Conservation (phyloP, 2,113 vertebrate species). For the Hepsetus odoe region DNA sequence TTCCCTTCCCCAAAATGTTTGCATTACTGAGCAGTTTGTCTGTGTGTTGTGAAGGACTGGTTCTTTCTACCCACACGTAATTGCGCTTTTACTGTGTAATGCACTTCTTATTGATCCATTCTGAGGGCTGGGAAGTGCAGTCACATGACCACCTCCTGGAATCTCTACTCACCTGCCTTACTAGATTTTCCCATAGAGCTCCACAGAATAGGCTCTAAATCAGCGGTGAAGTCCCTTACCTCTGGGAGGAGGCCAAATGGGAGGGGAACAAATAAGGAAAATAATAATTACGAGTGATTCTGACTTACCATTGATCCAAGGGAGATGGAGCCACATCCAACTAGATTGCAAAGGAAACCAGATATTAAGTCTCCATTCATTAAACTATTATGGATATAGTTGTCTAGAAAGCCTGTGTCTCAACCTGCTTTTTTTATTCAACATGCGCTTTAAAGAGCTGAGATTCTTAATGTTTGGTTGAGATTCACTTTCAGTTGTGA, state of each 20-base stretch:
- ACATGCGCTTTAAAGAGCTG: background rate
- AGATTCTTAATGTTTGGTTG: background rate
- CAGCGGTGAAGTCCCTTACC: background rate
- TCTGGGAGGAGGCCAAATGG: too few species aligned
- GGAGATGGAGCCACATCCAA: background rate
- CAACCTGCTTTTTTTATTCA: background rate
- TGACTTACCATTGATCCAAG: background rate
- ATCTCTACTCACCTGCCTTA: slow-evolving; percentile 15
- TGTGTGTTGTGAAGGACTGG: background rate
- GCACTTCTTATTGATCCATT: slow-evolving; percentile 60
- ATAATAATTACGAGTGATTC: background rate
- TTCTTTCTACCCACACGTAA: background rate
- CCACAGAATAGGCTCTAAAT: background rate
- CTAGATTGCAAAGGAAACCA: background rate
- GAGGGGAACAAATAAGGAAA: background rate
- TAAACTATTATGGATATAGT: background rate
- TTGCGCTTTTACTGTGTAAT: background rate
- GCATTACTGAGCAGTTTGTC: background rate
- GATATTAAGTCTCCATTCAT: background rate
- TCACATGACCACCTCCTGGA: slow-evolving; percentile 65
- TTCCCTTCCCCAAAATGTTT: background rate
- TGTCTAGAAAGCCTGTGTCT: background rate
- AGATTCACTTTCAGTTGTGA: background rate
- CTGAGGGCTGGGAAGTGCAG: slow-evolving; percentile 38
- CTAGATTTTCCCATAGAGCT: background rate